phyloP scores from a whole-genome alignment of 2,113 vertebrate genomes.

The Isichthys henryi region DNA sequence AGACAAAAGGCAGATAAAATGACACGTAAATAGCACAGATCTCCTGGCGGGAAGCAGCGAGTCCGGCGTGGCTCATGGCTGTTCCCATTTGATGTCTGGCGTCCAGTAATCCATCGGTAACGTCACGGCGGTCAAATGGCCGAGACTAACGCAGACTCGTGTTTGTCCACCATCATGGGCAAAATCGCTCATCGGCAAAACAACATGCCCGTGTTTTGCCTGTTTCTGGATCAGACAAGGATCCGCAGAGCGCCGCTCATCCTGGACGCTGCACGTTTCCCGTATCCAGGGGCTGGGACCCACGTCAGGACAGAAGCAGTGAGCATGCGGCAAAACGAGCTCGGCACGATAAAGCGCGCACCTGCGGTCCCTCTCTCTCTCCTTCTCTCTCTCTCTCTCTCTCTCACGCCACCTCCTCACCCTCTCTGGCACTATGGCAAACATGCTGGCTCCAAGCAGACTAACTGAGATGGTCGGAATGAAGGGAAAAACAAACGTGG shows the following conservation, averaged over 20 bases:
- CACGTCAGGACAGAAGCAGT: background rate
- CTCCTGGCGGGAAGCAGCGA: background rate
- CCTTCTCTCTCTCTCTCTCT: background rate
- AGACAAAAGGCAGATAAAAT: background rate
- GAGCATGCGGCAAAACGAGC: background rate
- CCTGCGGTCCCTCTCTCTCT: background rate
- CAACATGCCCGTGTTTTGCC: background rate
- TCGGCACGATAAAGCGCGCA: background rate
- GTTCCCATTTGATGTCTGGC: background rate
- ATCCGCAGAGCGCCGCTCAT: background rate
- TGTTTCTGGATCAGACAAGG: background rate
- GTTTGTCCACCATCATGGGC: background rate
- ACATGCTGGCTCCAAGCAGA: background rate
- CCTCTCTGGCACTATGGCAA: background rate
- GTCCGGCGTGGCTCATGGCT: background rate
- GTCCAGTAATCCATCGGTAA: background rate
- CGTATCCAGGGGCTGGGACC: background rate
- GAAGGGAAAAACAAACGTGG: background rate
- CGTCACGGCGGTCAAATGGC: background rate
- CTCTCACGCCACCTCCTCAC: background rate
- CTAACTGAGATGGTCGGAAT: background rate
- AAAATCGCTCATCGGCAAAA: background rate
- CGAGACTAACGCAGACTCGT: background rate
- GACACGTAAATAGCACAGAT: constrained; percentile 1
- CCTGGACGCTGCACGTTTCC: background rate